phyloP scores from a whole-genome alignment of 2,797 vertebrate species.

The Semotilus atromaculatus region DNA sequence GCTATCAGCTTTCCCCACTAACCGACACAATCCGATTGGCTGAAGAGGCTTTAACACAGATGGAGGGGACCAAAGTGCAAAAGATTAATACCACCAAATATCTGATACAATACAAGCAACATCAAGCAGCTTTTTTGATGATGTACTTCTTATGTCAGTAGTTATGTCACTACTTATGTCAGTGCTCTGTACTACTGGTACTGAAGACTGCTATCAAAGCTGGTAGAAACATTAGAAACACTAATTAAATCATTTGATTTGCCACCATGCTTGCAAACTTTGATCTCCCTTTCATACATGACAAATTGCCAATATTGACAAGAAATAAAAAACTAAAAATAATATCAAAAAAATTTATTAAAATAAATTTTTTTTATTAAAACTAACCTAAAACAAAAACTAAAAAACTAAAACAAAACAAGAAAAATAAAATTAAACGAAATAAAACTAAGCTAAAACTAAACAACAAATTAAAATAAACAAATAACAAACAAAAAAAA shows the following conservation, averaged over 20 bases:
- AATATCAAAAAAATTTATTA: background rate
- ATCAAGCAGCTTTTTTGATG: background rate
- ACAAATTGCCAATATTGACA: background rate
- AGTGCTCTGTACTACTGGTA: background rate
- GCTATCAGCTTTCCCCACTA: conserved; percentile 16
- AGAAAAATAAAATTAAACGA: background rate
- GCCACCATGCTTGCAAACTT: background rate
- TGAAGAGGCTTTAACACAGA: conserved; percentile 45
- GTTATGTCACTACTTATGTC: too few species aligned
- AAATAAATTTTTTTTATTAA: background rate
- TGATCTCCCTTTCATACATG: background rate
- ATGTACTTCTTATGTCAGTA: too few species aligned
- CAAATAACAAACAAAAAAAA: background rate
- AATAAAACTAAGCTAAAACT: background rate
- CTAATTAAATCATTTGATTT: background rate
- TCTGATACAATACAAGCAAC: background rate
- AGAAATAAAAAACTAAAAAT: background rate
- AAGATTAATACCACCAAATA: conserved; percentile 29
- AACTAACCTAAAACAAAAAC: background rate
- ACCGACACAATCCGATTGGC: conserved; percentile 25
- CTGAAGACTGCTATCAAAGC: background rate
- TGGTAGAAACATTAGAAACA: background rate
- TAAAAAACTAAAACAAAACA: background rate
- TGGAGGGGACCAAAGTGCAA: conserved; percentile 38
- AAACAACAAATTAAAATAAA: background rate